Percentiles rank a stretch among this genome's conserved stretches.
Evolutionary conservation across 2,888 invertebrate genomes (phyloP).

Genomic region (Muscina levida): DNA sequence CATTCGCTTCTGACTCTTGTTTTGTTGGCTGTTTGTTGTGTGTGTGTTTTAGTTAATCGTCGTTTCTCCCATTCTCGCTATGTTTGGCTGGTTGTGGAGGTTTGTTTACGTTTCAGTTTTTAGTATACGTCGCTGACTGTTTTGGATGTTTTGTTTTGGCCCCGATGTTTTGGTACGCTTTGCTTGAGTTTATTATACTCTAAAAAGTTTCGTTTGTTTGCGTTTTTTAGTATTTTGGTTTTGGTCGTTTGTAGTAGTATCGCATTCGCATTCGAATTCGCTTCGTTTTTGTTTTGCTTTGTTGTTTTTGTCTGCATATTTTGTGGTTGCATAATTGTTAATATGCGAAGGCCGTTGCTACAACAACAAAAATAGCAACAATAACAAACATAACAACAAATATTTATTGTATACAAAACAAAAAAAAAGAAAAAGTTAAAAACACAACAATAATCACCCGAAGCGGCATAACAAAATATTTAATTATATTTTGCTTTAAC

Average conservation of each 20-base stretch:
- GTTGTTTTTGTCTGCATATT: slow-evolving; percentile 40
- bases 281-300: slow-evolving; percentile 29
- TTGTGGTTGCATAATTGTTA: slow-evolving; percentile 46
- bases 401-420: too few relatives aligned
- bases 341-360: slow-evolving; percentile 50
- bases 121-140: neutral
- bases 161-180: neutral
- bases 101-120: neutral
- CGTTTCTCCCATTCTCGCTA: too few relatives aligned
- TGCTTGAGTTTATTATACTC: too few relatives aligned
- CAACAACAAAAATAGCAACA: slow-evolving; percentile 45
- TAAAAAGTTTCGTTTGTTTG: neutral
- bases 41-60: too few relatives aligned
- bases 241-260: slow-evolving; percentile 13
- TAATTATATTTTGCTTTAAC: neutral
- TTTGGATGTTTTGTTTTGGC: neutral
- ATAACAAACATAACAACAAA: slow-evolving; percentile 16
- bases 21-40: too few relatives aligned
- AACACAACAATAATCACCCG: slow-evolving; percentile 24
- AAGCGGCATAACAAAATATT: slow-evolving; percentile 20
- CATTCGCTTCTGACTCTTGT: too few relatives aligned
- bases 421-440: slow-evolving; percentile 30
- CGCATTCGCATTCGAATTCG: too few relatives aligned
- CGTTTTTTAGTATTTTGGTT: slow-evolving; percentile 7
- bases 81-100: too few relatives aligned